These are phyloP conservation scores for Palythoa heliodiscus DNA, from an alignment of 92 coral and sea anemone species.

Conservation along the genomic window DNA sequence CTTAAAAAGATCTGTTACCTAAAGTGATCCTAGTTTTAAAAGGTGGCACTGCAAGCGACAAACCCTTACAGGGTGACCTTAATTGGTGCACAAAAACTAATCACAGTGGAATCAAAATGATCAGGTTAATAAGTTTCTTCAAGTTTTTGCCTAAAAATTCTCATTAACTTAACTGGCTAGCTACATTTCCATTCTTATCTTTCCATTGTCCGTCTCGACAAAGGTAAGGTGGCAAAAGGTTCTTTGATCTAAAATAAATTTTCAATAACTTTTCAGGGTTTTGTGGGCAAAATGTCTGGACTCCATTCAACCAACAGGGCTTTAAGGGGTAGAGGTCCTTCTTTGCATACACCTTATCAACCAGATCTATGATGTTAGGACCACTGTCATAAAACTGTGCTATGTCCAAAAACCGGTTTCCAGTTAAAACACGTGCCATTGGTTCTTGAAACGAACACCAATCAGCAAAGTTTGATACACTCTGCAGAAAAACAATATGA, in stretches of 20 bases:
- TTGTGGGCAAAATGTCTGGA: constrained; percentile 65
- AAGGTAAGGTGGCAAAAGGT: constrained; percentile 50
- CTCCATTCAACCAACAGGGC: constrained; percentile 71
- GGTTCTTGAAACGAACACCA: constrained; percentile 43
- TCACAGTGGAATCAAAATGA: neutral
- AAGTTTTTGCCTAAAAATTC: neutral
- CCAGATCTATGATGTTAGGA: neutral
- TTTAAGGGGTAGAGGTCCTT: constrained; percentile 67
- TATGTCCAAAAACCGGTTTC: constrained; percentile 25
- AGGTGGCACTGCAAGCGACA: too few species aligned
- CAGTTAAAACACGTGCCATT: constrained; percentile 35
- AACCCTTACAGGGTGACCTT: too few species aligned
- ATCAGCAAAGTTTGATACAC: constrained; percentile 15
- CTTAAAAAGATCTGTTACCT: too few species aligned
- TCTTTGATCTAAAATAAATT: constrained; percentile 49
- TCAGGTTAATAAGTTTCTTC: neutral
- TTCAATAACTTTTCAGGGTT: constrained; percentile 58
- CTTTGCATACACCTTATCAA: constrained; percentile 46
- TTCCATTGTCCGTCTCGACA: constrained; percentile 67
- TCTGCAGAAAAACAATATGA: neutral
- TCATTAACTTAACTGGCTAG: neutral
- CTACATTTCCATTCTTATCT: constrained; percentile 36
- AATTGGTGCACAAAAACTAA: too few species aligned
- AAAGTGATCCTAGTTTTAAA: too few species aligned
- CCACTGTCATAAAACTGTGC: constrained; percentile 20